These are phyloP conservation scores for Dendrocincla tyrannina DNA, from an alignment of 2,797 vertebrate genomes.

Conservation along the genomic window DNA sequence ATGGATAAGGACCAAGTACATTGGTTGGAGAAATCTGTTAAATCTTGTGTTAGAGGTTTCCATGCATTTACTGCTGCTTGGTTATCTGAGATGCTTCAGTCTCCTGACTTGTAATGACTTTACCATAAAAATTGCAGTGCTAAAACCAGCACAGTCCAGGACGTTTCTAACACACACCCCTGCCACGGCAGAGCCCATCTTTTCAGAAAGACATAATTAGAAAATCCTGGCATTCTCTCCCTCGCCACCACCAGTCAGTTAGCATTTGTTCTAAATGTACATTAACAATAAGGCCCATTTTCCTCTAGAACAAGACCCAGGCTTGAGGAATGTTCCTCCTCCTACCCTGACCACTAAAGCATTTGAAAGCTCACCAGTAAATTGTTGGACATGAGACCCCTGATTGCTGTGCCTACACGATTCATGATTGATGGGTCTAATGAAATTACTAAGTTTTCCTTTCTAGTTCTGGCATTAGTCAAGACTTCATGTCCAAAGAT, in stretches of 20 bases:
- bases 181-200: not conserved
- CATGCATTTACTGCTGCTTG: not conserved
- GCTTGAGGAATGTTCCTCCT: constrained; percentile 59
- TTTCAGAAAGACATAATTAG: not conserved
- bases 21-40: not conserved
- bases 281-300: constrained; percentile 59
- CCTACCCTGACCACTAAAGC: constrained; percentile 50
- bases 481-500: constrained; percentile 73
- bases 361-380: constrained; percentile 56
- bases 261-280: constrained; percentile 4
- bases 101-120: not conserved
- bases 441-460: constrained; percentile 66
- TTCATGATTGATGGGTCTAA: constrained; percentile 67
- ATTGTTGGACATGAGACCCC: constrained; percentile 56
- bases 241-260: not conserved
- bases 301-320: constrained; percentile 57
- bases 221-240: constrained; percentile 40
- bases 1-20: not conserved
- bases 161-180: not conserved
- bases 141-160: not conserved
- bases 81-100: not conserved
- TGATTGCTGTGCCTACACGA: not conserved
- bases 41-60: not conserved
- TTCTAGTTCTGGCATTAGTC: constrained; percentile 72
- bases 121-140: not conserved